Percentiles rank a stretch among this genome's conserved stretches.
These are phyloP conservation scores for Drosophila maculinotata DNA, from an alignment of 2,888 invertebrate genomes.

Conservation along the genomic window DNA sequence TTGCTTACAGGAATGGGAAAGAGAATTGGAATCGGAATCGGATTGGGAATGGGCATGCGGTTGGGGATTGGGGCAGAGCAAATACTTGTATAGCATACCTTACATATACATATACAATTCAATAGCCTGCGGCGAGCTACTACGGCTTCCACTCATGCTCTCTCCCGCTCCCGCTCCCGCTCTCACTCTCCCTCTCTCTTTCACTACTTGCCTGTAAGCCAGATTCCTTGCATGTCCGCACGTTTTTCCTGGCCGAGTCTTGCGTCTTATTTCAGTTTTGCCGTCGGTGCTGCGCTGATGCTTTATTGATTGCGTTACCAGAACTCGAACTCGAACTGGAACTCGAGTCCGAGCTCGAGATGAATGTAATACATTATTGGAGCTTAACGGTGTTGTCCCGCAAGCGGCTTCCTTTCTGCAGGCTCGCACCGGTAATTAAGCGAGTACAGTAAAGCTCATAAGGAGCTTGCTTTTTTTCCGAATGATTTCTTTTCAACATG, in stretches of 20 bases:
- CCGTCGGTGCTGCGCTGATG: slow-evolving; percentile 13
- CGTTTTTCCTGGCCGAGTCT: slow-evolving; percentile 66
- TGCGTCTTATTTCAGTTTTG: slow-evolving; percentile 46
- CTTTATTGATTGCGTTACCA: slow-evolving; percentile 56
- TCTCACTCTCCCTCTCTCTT: slow-evolving; percentile 4
- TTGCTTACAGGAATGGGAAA: slow-evolving; percentile 20
- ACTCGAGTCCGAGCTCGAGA: slow-evolving; percentile 22
- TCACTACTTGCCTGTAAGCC: slow-evolving; percentile 46
- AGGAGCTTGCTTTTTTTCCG: slow-evolving; percentile 26
- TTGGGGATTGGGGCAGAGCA: slow-evolving; percentile 13
- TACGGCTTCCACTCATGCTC: slow-evolving; percentile 7
- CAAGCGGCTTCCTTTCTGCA: background rate
- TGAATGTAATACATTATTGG: slow-evolving; percentile 52
- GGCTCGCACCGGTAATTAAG: slow-evolving; percentile 36
- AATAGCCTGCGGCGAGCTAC: slow-evolving; percentile 55
- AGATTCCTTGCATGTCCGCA: slow-evolving; percentile 76
- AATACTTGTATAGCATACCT: slow-evolving; percentile 40
- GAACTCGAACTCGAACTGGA: no score
- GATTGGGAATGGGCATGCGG: background rate
- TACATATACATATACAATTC: slow-evolving; percentile 55
- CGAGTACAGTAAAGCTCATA: slow-evolving; percentile 21
- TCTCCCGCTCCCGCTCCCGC: slow-evolving; percentile 1
- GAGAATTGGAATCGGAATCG: background rate
- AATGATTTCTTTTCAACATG: background rate
- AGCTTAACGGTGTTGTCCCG: slow-evolving; percentile 31